phyloP scores from a whole-genome alignment of 2,113 vertebrate species.

The Ictalurus punctatus region DNA sequence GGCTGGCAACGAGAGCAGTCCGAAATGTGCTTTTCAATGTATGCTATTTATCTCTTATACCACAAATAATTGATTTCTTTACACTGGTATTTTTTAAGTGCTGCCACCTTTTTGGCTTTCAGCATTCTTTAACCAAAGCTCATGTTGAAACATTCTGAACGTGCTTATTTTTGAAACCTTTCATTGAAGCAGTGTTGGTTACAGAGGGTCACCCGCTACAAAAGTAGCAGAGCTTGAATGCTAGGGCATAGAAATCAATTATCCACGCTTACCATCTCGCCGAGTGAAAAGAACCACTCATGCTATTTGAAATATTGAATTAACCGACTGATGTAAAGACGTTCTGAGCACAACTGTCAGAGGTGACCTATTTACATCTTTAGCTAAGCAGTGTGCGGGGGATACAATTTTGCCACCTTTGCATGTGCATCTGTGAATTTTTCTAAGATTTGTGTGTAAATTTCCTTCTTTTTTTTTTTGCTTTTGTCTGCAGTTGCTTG shows the following conservation, averaged over 20 bases:
- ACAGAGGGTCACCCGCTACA: slow-evolving; percentile 7
- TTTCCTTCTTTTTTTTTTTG: slow-evolving; percentile 6
- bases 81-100: background rate
- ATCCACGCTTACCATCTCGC: background rate
- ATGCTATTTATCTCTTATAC: background rate
- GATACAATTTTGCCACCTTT: slow-evolving; percentile 3
- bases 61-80: slow-evolving; percentile 36
- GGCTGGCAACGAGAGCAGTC: background rate
- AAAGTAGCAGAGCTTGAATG: slow-evolving; percentile 20
- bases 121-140: background rate
- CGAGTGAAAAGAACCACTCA: slow-evolving; percentile 19
- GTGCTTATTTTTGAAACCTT: slow-evolving; percentile 35
- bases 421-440: slow-evolving; percentile 9
- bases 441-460: background rate
- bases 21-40: background rate
- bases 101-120: slow-evolving; percentile 20
- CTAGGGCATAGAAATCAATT: slow-evolving; percentile 23
- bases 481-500: slow-evolving; percentile 51
- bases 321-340: background rate
- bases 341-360: slow-evolving; percentile 9
- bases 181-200: slow-evolving; percentile 16
- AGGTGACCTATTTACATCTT: slow-evolving; percentile 31
- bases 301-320: slow-evolving; percentile 1
- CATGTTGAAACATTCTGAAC: slow-evolving; percentile 10
- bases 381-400: background rate